Percentiles rank a stretch among this genome's conserved stretches.
These are phyloP conservation scores for Hydrochoerus hydrochaeris DNA, from an alignment of 2,113 vertebrate genomes.

Conservation along the genomic window DNA sequence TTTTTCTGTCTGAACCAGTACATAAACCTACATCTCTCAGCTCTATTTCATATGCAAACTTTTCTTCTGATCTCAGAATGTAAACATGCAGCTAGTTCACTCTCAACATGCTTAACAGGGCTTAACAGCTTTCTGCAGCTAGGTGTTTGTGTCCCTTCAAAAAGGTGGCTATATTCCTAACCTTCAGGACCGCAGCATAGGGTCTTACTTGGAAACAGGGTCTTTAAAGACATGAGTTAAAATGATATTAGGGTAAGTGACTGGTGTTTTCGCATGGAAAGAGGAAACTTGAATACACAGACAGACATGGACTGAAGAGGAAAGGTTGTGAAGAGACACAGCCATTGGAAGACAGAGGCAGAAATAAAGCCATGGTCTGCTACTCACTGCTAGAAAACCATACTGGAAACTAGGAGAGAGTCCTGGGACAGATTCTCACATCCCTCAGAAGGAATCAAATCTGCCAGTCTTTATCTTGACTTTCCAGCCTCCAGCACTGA, in stretches of 20 bases:
- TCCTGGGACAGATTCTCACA: background rate
- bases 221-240: background rate
- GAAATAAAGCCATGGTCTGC: background rate
- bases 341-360: background rate
- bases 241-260: background rate
- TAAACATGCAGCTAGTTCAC: no score
- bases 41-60: background rate
- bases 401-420: background rate
- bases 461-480: background rate
- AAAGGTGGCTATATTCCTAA: background rate
- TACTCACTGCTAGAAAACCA: no score
- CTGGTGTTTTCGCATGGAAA: background rate
- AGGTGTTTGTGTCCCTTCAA: background rate
- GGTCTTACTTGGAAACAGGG: background rate
- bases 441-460: background rate
- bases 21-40: background rate
- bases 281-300: background rate
- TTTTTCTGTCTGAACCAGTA: background rate
- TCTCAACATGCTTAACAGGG: background rate
- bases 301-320: background rate
- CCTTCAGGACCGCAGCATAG: background rate
- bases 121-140: background rate
- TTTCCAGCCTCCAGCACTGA: background rate
- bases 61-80: background rate
- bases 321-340: background rate